Evolutionary conservation across 2,888 invertebrate genomes (phyloP).

Genomic region (Heterodera filipjevi): DNA sequence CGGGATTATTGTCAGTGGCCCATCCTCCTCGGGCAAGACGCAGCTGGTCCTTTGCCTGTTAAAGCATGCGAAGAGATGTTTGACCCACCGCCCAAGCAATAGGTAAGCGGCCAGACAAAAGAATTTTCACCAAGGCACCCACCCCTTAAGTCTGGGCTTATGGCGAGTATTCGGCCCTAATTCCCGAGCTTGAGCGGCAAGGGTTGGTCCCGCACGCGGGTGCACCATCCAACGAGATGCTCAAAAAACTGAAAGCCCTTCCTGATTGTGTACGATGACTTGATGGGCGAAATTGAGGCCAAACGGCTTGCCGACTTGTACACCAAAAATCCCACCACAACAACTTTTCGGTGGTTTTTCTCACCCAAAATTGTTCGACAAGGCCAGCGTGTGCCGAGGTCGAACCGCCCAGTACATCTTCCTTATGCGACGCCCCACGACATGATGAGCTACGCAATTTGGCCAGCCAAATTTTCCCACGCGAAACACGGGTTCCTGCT

Average conservation of each 20-base stretch:
- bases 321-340: conserved; percentile 27
- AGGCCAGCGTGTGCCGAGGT: conserved; percentile 3
- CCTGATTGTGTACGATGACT: conserved; percentile 20
- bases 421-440: conserved; percentile 22
- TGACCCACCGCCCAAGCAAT: neutral
- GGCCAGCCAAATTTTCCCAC: conserved; percentile 27
- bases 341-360: conserved; percentile 24
- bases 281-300: conserved; percentile 7
- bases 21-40: conserved; percentile 12
- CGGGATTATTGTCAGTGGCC: conserved; percentile 3
- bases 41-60: conserved; percentile 8
- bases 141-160: conserved; percentile 19
- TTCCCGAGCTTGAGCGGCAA: conserved; percentile 2
- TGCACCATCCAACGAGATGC: neutral
- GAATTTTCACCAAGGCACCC: too few relatives aligned
- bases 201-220: neutral
- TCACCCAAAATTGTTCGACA: conserved; percentile 31
- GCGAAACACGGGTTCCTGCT: conserved; percentile 1
- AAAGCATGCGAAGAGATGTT: neutral
- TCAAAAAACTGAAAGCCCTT: neutral
- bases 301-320: conserved; percentile 3
- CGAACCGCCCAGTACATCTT: conserved; percentile 25
- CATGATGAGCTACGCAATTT: conserved; percentile 16
- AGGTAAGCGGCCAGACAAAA: neutral
- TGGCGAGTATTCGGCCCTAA: conserved; percentile 9